Conservation (phyloP, 2,113 vertebrate species). For the Xyrauchen texanus region DNA sequence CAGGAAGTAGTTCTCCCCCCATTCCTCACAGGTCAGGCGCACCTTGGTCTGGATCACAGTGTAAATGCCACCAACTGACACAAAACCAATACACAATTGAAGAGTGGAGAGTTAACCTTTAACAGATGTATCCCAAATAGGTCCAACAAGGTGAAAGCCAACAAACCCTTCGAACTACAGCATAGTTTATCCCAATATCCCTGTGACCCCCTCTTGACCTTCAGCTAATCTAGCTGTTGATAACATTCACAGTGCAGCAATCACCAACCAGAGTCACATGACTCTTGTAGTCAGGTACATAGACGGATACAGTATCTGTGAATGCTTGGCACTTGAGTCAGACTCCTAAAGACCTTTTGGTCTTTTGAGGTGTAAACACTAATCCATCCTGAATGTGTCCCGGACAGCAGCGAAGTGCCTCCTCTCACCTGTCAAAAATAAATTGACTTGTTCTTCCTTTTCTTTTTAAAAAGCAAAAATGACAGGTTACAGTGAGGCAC, state of each 20-base stretch:
- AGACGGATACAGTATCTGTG: conserved; percentile 15
- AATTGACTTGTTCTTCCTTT: too few relatives aligned
- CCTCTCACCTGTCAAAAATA: too few relatives aligned
- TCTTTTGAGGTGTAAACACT: too few relatives aligned
- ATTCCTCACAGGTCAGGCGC: conserved; percentile 87
- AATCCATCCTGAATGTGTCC: too few relatives aligned
- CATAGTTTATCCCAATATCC: background rate
- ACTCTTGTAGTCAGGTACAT: background rate
- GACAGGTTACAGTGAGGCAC: too few relatives aligned
- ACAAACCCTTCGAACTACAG: background rate
- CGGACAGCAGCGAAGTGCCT: too few relatives aligned
- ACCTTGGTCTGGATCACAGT: conserved; percentile 94
- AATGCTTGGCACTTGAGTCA: background rate
- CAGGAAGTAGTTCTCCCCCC: conserved; percentile 93
- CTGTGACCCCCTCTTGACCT: conserved; percentile 12
- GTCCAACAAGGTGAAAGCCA: background rate
- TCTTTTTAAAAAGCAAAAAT: too few relatives aligned
- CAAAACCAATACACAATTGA: conserved; percentile 30
- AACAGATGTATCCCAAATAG: background rate
- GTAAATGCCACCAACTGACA: conserved; percentile 90
- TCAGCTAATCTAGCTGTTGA: conserved; percentile 5
- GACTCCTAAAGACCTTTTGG: too few relatives aligned
- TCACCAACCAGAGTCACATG: conserved; percentile 4
- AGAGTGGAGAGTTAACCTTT: background rate
- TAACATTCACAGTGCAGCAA: conserved; percentile 17